These are phyloP conservation scores for Hemiprocne comata DNA, from an alignment of 2,113 vertebrate genomes.

Conservation along the genomic window DNA sequence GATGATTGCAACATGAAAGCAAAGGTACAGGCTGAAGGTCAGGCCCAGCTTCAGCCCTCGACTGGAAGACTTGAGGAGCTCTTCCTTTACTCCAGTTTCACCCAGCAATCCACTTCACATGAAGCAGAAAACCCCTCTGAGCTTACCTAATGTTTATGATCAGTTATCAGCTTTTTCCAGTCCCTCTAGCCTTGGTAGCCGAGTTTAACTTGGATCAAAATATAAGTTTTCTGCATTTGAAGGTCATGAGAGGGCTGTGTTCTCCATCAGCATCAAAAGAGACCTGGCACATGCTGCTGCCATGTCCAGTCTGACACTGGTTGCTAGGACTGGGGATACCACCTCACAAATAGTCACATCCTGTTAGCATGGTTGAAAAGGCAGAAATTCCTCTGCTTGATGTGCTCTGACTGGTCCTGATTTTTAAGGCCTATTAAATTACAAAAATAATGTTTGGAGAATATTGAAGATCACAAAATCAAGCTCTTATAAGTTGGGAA, in stretches of 20 bases:
- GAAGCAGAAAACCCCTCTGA: neutral
- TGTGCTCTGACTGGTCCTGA: neutral
- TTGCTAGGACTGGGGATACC: neutral
- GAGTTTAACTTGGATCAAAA: neutral
- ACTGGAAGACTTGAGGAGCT: neutral
- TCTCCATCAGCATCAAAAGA: neutral
- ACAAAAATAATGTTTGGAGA: neutral
- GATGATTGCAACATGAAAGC: conserved; percentile 47
- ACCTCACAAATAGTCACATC: neutral
- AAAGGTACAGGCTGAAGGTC: conserved; percentile 52
- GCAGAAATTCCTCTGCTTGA: neutral
- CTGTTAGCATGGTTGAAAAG: neutral
- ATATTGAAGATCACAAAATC: neutral
- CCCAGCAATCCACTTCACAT: neutral
- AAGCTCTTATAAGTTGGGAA: neutral
- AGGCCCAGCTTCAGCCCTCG: neutral
- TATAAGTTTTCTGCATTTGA: neutral
- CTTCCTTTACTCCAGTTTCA: neutral
- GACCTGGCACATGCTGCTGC: neutral
- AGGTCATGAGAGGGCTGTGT: neutral
- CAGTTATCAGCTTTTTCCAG: neutral
- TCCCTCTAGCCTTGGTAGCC: neutral
- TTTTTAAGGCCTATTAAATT: neutral
- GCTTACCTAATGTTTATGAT: neutral
- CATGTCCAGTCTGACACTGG: neutral